Percentiles rank a stretch among this genome's conserved stretches.
phyloP scores from a whole-genome alignment of 2,888 invertebrate species.

The Serrognathus titanus region DNA sequence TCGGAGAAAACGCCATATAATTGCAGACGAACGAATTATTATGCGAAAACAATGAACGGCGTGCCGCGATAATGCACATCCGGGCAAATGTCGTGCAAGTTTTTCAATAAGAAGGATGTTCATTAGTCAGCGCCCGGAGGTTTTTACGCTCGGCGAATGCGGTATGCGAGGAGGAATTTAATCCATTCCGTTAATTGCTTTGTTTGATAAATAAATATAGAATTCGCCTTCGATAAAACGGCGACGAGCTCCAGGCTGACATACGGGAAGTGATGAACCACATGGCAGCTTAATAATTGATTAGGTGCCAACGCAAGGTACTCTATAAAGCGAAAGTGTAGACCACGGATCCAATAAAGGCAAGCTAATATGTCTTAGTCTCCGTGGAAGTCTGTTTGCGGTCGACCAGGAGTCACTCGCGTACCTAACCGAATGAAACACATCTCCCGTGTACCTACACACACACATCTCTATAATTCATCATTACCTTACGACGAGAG shows the following conservation, averaged over 20 bases:
- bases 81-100: background rate
- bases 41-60: no score
- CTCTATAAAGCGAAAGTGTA: conserved; percentile 34
- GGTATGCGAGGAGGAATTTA: background rate
- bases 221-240: background rate
- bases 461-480: conserved; percentile 17
- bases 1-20: no score
- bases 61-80: background rate
- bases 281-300: conserved; percentile 31
- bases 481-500: no score
- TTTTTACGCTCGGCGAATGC: background rate
- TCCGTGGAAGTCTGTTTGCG: conserved; percentile 25
- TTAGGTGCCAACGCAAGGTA: conserved; percentile 30
- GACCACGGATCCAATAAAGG: conserved; percentile 36
- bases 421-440: background rate
- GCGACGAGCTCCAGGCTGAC: conserved; percentile 18
- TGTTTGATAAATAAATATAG: conserved; percentile 31
- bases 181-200: background rate
- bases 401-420: conserved; percentile 16
- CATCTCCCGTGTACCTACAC: conserved; percentile 24
- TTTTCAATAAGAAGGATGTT: conserved; percentile 14
- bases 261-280: conserved; percentile 9
- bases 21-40: no score
- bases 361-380: conserved; percentile 35
- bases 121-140: conserved; percentile 15